These are phyloP conservation scores for Cyclophora punctaria DNA, from an alignment of 2,888 invertebrate genomes.

Conservation along the genomic window DNA sequence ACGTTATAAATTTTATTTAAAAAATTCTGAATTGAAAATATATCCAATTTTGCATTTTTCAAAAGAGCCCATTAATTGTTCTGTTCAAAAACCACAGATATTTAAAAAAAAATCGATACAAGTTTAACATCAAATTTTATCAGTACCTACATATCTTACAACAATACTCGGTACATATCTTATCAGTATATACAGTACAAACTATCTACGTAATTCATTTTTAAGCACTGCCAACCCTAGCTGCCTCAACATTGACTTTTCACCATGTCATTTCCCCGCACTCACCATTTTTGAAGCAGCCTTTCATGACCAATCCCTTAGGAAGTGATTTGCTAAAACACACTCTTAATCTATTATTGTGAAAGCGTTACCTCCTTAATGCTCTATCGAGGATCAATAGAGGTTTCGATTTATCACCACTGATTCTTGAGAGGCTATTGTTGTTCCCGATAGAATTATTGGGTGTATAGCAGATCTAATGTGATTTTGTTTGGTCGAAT, in stretches of 20 bases:
- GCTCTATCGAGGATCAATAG: constrained; percentile 63
- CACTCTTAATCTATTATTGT: constrained; percentile 68
- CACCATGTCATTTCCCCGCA: constrained; percentile 66
- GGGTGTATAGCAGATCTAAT: constrained; percentile 42
- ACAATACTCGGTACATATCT: too few relatives aligned
- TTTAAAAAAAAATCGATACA: too few relatives aligned
- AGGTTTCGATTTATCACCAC: constrained; percentile 64
- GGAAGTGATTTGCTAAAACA: constrained; percentile 74
- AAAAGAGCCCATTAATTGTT: too few relatives aligned
- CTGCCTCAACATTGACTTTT: constrained; percentile 51
- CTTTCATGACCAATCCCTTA: constrained; percentile 44
- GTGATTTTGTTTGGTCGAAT: constrained; percentile 42
- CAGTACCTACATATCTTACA: too few relatives aligned
- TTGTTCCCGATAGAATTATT: constrained; percentile 59
- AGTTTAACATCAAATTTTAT: too few relatives aligned
- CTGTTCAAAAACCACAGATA: too few relatives aligned
- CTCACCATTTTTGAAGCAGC: constrained; percentile 58
- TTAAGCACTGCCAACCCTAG: constrained; percentile 6
- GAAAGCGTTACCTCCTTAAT: constrained; percentile 61
- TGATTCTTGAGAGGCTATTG: constrained; percentile 58
- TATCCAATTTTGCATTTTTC: too few relatives aligned
- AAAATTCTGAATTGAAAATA: too few relatives aligned
- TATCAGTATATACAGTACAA: too few relatives aligned
- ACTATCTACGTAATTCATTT: too few relatives aligned
- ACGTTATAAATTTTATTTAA: too few relatives aligned